Evolutionary conservation across 2,888 invertebrate species (phyloP).

Genomic region (Cryptus armator): DNA sequence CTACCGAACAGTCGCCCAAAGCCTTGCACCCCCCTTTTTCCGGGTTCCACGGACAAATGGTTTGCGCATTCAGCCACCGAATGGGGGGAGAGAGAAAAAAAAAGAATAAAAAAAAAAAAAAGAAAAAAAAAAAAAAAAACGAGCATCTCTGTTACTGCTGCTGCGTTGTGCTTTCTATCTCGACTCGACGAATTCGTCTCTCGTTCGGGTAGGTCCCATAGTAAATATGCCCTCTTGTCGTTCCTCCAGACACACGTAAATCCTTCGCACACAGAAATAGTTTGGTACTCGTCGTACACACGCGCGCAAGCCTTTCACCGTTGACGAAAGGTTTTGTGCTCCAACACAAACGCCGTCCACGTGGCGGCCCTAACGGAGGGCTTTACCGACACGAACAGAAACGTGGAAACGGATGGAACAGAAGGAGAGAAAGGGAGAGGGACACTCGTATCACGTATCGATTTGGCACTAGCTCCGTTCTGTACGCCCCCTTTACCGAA

Average conservation of each 20-base stretch:
- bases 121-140: slow-evolving; percentile 33
- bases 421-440: slow-evolving; percentile 24
- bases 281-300: not conserved
- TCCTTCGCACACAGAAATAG: slow-evolving; percentile 13
- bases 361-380: slow-evolving; percentile 30
- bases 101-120: slow-evolving; percentile 28
- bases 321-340: slow-evolving; percentile 38
- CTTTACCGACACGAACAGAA: slow-evolving; percentile 19
- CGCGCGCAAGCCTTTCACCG: slow-evolving; percentile 11
- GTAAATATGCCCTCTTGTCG: slow-evolving; percentile 42
- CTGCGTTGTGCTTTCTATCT: slow-evolving; percentile 51
- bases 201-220: slow-evolving; percentile 32
- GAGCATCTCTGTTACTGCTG: slow-evolving; percentile 22
- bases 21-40: slow-evolving; percentile 50
- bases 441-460: slow-evolving; percentile 47
- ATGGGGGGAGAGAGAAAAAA: slow-evolving; percentile 15
- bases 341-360: slow-evolving; percentile 31
- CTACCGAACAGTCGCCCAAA: slow-evolving; percentile 19
- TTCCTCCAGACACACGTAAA: slow-evolving; percentile 34
- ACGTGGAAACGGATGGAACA: slow-evolving; percentile 10
- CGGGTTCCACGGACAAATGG: slow-evolving; percentile 56
- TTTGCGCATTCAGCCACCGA: slow-evolving; percentile 57
- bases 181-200: slow-evolving; percentile 61
- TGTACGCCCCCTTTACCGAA: slow-evolving; percentile 31
- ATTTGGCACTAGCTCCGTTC: slow-evolving; percentile 34